Base-by-base conservation (phyloP, 2,113 vertebrate species). In the Hemiscyllium ocellatum region DNA sequence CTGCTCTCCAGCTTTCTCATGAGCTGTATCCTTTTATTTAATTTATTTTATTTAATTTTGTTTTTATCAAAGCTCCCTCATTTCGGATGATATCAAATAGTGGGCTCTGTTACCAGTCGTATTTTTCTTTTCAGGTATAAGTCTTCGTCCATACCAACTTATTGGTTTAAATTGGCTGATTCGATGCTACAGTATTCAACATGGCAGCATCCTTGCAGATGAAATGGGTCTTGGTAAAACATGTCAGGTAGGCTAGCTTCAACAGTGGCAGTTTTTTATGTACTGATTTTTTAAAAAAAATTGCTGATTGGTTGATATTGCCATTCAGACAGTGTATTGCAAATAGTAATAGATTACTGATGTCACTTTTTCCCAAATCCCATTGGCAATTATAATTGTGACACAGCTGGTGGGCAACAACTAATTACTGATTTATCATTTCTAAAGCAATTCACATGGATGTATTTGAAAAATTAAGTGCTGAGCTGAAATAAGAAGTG, bases 201-300 rank as follows among this genome's bases (percentile, higher is more conserved):
- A 97, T 89, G 99, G 99, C 96, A 99, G 98, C 96, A 98, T 99
- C 95, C 97, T 99, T 69, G 99, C 98, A 1, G 99, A 99, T 89
- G 99, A 99, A 97, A 99, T 99, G 99, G 99, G 99, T 94, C 97
- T 99, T 96, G 99, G 98, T 0, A 99, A 99, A 97, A 99, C 99
- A 95, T 99, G 99, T 95, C 99, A 99, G 98, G 98, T 99, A 52
- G 29, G 96, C 96, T 19, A 66, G n/a, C 89, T 65, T n/a, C 0
- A 20, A 20, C 33, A 42, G 3, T 61, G 56, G 56, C 56, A 93
- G 37, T 19, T 66, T 42, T 6, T 37, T 83, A 37, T 12, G 19
- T 66, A 22, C n/a, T 20, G 3, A 17, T 68, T n/a, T 3, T 61
- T 61, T 12, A 8, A 61, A 61, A 1, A 61, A 66, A 22, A 68